Conservation (phyloP, 2,113 vertebrate species). For the Tiliqua scincoides region DNA sequence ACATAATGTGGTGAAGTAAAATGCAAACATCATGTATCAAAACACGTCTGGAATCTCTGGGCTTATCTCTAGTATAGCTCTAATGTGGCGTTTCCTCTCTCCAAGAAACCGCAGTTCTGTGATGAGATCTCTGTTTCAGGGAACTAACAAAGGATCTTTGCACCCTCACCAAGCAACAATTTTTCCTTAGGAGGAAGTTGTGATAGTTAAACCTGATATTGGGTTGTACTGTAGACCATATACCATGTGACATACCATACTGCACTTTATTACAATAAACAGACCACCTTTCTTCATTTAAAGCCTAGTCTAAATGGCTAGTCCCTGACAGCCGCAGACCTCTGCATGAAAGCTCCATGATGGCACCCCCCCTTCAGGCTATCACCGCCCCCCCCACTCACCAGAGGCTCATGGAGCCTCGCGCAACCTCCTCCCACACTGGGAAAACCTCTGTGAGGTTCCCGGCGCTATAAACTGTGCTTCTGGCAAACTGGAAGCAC, state of each 20-base stretch:
- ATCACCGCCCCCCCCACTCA: too few species aligned
- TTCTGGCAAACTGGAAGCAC: too few species aligned
- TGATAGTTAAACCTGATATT: not conserved
- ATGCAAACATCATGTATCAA: not conserved
- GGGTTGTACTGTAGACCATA: not conserved
- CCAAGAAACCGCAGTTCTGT: not conserved
- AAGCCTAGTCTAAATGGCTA: not conserved
- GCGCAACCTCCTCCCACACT: too few species aligned
- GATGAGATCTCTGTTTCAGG: too few species aligned
- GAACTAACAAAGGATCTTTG: not conserved
- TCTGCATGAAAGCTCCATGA: too few species aligned
- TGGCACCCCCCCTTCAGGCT: too few species aligned
- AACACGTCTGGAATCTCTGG: not conserved
- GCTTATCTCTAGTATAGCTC: not conserved
- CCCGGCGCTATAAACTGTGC: too few species aligned
- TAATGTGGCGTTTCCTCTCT: not conserved
- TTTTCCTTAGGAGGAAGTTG: not conserved
- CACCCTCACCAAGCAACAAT: not conserved
- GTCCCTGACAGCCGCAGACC: too few species aligned
- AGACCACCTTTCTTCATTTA: not conserved
- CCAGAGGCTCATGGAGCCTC: too few species aligned
- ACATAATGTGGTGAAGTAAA: not conserved
- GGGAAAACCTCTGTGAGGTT: too few species aligned
- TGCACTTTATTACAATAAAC: not conserved
- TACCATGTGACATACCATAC: too few species aligned